A percentile compares a stretch with the other conserved stretches of the same genome.
Conservation (phyloP, 2,113 vertebrate genomes). For the Beaufortia kweichowensis region DNA sequence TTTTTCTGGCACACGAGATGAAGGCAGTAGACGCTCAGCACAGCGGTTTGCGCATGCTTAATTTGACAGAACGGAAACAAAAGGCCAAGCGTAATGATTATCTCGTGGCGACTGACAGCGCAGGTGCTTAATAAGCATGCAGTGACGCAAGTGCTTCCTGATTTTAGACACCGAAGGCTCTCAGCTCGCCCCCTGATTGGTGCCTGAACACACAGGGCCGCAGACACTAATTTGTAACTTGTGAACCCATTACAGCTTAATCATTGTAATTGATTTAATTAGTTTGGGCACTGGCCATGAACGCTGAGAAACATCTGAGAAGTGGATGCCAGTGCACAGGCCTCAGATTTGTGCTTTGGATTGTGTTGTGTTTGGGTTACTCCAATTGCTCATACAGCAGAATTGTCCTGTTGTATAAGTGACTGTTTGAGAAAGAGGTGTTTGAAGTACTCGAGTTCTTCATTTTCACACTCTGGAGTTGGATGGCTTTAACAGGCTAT, state of each 20-base stretch:
- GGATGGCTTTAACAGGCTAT: constrained; percentile 2
- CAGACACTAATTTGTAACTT: constrained; percentile 67
- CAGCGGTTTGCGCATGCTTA: constrained; percentile 32
- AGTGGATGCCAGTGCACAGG: neutral
- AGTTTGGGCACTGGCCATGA: constrained; percentile 70
- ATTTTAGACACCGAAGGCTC: constrained; percentile 58
- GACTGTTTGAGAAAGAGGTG: constrained; percentile 13
- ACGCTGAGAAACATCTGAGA: neutral
- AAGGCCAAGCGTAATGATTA: constrained; percentile 64
- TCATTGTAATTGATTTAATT: constrained; percentile 75
- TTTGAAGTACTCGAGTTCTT: constrained; percentile 4
- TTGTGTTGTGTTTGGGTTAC: neutral
- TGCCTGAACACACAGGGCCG: constrained; percentile 44
- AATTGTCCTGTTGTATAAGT: constrained; percentile 9
- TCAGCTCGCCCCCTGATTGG: constrained; percentile 51
- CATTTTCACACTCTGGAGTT: constrained; percentile 22
- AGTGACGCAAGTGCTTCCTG: constrained; percentile 53
- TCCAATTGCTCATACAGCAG: neutral
- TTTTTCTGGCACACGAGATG: neutral
- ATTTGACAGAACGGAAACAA: constrained; percentile 62
- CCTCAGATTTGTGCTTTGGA: neutral
- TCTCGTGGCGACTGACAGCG: constrained; percentile 62
- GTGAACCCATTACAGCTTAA: constrained; percentile 62
- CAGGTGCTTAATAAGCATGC: constrained; percentile 76
- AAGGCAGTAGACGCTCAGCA: constrained; percentile 21